Evolutionary conservation across 2,797 vertebrate genomes (phyloP), one percentile per base, ranked within the genome.

Genomic region (Macroramphosus scolopax): DNA sequence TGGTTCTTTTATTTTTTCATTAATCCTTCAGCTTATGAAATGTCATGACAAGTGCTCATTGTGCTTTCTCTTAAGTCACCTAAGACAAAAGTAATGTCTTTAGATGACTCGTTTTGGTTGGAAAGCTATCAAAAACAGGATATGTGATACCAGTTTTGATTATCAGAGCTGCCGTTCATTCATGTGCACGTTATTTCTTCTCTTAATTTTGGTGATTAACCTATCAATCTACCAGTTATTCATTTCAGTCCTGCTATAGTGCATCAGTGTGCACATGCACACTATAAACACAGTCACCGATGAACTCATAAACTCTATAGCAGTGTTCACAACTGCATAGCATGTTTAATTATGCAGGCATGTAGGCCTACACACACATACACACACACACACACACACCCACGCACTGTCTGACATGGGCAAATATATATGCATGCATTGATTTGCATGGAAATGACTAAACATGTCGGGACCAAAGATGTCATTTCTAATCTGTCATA

Each of bases 401-500:
- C 18, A 30, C 37, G 47, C 40, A 49, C 30, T 5, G 42, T 54
- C 20, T 51, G 54, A 68, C 72, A 77, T 48, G 41, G 39, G 52
- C 60, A 68, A 66, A 77, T 72, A 71, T 71, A 79, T 70, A 82
- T 73, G 72, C 78, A 82, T 73, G 72, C 78, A 75, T 82, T 59
- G 81, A 89, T 87, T 86, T 87, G 83, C 81, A 85, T 88, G 73
- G 82, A 84, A 85, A 85, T 84, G 40, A 85, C 86, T 84, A 72
- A 88, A 84, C 85, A 83, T 80, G 77, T 77, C 50, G 59, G 59
- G 78, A 81, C 77, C 61, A 65, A 75, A 82, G 66, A 87, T 87
- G 89, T 89, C 86, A 87, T 87, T 83, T 89, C 83, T 87, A 83
- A 90, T 90, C 88, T 84, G 81, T 89, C 87, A 86, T 78, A 83